Evolutionary conservation across 2,888 invertebrate genomes (phyloP).

Genomic region (Unio pictorum): DNA sequence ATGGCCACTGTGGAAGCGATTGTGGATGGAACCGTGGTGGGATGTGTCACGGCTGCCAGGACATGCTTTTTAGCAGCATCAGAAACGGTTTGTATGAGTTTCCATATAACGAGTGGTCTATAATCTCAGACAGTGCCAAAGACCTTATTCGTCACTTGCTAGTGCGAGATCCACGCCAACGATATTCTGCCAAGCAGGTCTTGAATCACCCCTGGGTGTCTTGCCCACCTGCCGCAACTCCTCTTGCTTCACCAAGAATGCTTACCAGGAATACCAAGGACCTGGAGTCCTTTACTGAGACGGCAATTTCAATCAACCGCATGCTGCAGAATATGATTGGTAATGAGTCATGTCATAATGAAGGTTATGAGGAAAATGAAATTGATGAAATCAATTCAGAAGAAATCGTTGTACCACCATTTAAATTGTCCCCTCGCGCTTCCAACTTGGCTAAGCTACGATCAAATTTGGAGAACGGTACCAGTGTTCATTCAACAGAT

Average conservation of each 20-base stretch:
- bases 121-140: slow-evolving; percentile 78
- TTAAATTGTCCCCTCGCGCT: slow-evolving; percentile 87
- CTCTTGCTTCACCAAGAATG: slow-evolving; percentile 85
- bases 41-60: slow-evolving; percentile 86
- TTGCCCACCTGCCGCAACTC: slow-evolving; percentile 69
- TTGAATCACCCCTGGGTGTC: too few species aligned
- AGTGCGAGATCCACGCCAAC: too few species aligned
- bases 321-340: slow-evolving; percentile 89
- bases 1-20: slow-evolving; percentile 92
- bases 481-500: slow-evolving; percentile 36
- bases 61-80: slow-evolving; percentile 91
- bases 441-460: slow-evolving; percentile 85
- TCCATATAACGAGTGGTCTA: slow-evolving; percentile 89
- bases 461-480: slow-evolving; percentile 21
- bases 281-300: slow-evolving; percentile 84
- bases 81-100: slow-evolving; percentile 84
- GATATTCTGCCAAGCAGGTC: too few species aligned
- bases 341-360: slow-evolving; percentile 60
- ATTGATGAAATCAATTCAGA: slow-evolving; percentile 27
- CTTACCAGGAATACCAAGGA: slow-evolving; percentile 91
- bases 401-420: slow-evolving; percentile 72
- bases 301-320: slow-evolving; percentile 95
- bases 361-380: slow-evolving; percentile 45
- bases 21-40: slow-evolving; percentile 98
- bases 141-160: too few species aligned